Percentiles rank a stretch among this genome's conserved stretches.
Conservation (phyloP, 1,140 invertebrate species). For the Drosophila asahinai region DNA sequence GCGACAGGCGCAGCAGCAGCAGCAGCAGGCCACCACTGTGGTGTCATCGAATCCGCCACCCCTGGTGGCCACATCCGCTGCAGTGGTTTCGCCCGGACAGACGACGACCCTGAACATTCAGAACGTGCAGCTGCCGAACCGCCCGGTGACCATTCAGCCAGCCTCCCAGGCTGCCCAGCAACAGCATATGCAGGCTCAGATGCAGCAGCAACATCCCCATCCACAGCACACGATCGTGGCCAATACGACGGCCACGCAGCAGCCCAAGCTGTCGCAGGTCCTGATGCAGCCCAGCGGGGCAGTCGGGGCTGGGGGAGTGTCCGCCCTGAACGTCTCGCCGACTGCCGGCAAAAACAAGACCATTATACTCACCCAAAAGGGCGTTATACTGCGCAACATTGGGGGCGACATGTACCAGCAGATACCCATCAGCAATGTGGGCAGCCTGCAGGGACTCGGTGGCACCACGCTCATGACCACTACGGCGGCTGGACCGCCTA, state of each 20-base stretch:
- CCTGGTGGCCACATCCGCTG: slow-evolving; percentile 72
- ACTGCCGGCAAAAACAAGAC: slow-evolving; percentile 79
- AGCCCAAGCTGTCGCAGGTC: slow-evolving; percentile 80
- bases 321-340: slow-evolving; percentile 63
- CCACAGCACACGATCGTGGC: slow-evolving; percentile 84
- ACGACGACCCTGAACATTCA: slow-evolving; percentile 82
- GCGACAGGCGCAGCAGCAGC: slow-evolving; percentile 63
- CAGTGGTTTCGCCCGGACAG: slow-evolving; percentile 54
- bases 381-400: slow-evolving; percentile 81
- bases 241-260: slow-evolving; percentile 81
- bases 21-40: slow-evolving; percentile 49
- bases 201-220: slow-evolving; percentile 77
- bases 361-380: slow-evolving; percentile 83
- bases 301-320: slow-evolving; percentile 47
- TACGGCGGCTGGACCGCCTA: slow-evolving; percentile 76
- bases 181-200: slow-evolving; percentile 80
- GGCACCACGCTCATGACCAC: slow-evolving; percentile 79
- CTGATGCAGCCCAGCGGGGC: slow-evolving; percentile 68
- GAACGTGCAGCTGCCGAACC: slow-evolving; percentile 80
- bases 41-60: slow-evolving; percentile 77
- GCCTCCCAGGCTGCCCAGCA: slow-evolving; percentile 81
- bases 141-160: slow-evolving; percentile 84
- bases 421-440: slow-evolving; percentile 83
- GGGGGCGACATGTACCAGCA: slow-evolving; percentile 84
- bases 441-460: slow-evolving; percentile 65